Base-by-base conservation (phyloP, 2,888 invertebrate genomes). In the Dasypogon diadema region DNA sequence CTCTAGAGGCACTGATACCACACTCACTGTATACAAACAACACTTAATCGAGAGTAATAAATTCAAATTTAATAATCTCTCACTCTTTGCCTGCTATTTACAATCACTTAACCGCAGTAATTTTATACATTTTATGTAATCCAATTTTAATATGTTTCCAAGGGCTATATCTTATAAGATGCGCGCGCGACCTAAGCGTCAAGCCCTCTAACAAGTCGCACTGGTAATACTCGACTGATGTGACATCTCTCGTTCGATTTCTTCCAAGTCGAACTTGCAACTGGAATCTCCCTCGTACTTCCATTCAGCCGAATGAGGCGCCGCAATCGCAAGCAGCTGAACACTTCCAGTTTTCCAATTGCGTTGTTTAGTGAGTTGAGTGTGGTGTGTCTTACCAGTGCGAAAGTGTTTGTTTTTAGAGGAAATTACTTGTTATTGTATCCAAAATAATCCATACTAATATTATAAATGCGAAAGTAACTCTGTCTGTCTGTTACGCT, bases 221-320 rank as follows among this genome's bases (percentile, higher is more conserved):
- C 65, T 65, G 46, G 65, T 48, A 42, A 65, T 46, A 65, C 65
- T 65, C 65, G 65, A 65, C 60, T 46, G 65, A 22, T 37, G 14
- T 48, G 65, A 65, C 65, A 22, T 48, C 65, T 48, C 24, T 22
- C 65, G 65, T 16, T 46, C 24, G 42, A 21, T 14, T 8, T 37
- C 6, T 4, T 18, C 42, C 26, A 24, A 3, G 30, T 16, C 58
- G 8, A 34, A 30, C 16, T 0, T n/a, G 16, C 26, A 58, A 30
- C 0, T 26, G 58, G 58, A 58, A 58, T 30, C 30, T 3, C 4
- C 12, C 12, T 14, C 12, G 48, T n/a, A 26, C 34, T 37, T 55
- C 55, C 37, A 42, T 63, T 63, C 42, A 63, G 63, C 63, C 26
- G 58, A 58, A 63, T 24, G 24, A n/a, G n/a, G n/a, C n/a, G n/a